phyloP scores from a whole-genome alignment of 2,888 invertebrate genomes.

The Hoplodrina blanda region DNA sequence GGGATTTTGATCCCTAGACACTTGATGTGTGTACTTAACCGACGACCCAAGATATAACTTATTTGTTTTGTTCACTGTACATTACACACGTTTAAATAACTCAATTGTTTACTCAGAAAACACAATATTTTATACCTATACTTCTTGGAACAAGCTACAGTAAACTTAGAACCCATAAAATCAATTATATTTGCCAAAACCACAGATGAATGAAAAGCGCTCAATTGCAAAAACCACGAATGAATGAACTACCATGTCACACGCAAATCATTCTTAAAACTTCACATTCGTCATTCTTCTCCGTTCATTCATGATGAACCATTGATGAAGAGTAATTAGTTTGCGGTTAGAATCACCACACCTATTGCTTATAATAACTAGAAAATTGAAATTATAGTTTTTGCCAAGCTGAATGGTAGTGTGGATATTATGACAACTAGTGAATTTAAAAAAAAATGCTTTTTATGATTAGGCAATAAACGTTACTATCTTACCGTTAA shows the following conservation, averaged over 20 bases:
- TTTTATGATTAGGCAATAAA: too few species aligned
- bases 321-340: conserved; percentile 58
- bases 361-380: background rate
- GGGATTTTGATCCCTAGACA: too few species aligned
- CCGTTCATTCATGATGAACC: conserved; percentile 53
- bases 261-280: conserved; percentile 68
- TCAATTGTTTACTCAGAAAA: conserved; percentile 1
- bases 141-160: background rate
- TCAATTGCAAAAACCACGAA: conserved; percentile 51
- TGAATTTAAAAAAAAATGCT: too few species aligned
- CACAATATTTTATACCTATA: background rate
- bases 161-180: conserved; percentile 4
- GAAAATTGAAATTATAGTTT: conserved; percentile 1
- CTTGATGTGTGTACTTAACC: too few species aligned
- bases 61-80: background rate
- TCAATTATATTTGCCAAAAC: conserved; percentile 40
- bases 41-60: background rate
- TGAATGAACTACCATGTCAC: conserved; percentile 55
- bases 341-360: conserved; percentile 46
- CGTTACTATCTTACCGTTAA: background rate
- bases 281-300: conserved; percentile 40
- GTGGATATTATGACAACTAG: background rate
- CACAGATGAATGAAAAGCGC: conserved; percentile 36
- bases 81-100: too few species aligned
- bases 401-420: background rate